Evolutionary conservation across 2,113 vertebrate species (phyloP), one percentile per base, ranked within the genome.

Genomic region (Anarrhichthys ocellatus): DNA sequence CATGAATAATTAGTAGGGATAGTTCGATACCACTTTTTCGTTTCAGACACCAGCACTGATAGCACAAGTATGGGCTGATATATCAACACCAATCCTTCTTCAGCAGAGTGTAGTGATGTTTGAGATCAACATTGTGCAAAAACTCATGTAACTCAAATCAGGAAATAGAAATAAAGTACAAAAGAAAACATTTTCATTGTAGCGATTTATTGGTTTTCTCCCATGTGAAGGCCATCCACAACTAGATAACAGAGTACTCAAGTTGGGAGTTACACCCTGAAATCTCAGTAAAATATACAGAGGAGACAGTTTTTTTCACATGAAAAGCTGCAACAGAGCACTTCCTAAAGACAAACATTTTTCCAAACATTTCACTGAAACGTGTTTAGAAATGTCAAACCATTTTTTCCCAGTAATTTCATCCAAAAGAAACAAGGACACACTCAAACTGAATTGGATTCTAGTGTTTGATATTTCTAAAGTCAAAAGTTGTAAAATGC

Each of bases 191-290:
- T 59, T 82, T 18, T 62, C 6, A 52, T 64, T 17, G 62, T 69
- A 34, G 17, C 9, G 32, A 80, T 86, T 77, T 67, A 29, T 89
- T 92, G 69, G 64, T 84, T 86, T 68, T 58, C 5, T 68, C 11
- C 67, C 27, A 32, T 50, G 64, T 85, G 24, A 87, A 81, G 58
- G 71, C 4, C 58, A 80, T 75, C 40, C 58, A 85, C 71, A 84
- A 64, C 42, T 48, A 80, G 66, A n/a, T 22, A 59, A 83, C 44
- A 63, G 9, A 78, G 32, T 52, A 64, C 50, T 86, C 58, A 76
- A 78, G 42, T 65, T 80, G 29, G 20, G 38, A 50, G 70, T 61
- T 67, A 62, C 10, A 78, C 36, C 64, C 68, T 81, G 67, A 87
- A 87, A 85, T 83, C 29, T 83, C 38, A 72, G 18, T 42, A 29